Base-by-base conservation (phyloP, 2,797 vertebrate genomes). In the Enteromius trimaculatus region DNA sequence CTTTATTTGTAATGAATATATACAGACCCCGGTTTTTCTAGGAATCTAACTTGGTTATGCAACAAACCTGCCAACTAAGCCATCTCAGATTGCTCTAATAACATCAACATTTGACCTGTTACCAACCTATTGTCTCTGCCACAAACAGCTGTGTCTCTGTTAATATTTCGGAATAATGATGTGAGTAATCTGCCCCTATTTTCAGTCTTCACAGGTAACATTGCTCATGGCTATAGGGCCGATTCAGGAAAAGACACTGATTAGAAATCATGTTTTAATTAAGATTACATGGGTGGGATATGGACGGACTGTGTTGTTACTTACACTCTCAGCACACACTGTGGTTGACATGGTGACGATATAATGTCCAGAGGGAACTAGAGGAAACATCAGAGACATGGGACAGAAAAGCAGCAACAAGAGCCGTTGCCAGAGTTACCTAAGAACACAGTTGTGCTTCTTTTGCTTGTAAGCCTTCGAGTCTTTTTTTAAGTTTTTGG, bases 21-120 rank as follows among this genome's bases (percentile, higher is more conserved):
- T 17, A 53, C 58, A 39, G 17, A 34, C 6, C 29, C 2, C 34
- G 47, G 8, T 44, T 83, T 68, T 78, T 68, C 51, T 31, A 21
- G 23, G 77, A 80, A 83, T 37, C 6, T 70, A 49, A 17, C 64
- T n/a, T 64, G 11, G n/a, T 80, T 71, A 84, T 77, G 37, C 79
- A 77, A 81, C 78, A 44, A n/a, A 26, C 60, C 66, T 68, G 47
- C 37, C 26, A 66, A 55, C n/a, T 51, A 77, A 77, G 26, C 55
- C 37, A 49, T 49, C 53, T 81, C 47, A 39, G 31, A 69, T 79
- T 58, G 17, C 70, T 80, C 47, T 42, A 65, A 84, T 78, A 86
- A 55, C 53, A 55, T 26, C 47, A 14, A 42, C 23, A 37, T 47
- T n/a, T 47, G 26, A 53, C 69, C 60, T 60, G 62, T 76, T 39